Percentiles rank a stretch among this genome's conserved stretches.
Evolutionary conservation across 2,113 vertebrate genomes (phyloP).

Genomic region (Gadus macrocephalus): DNA sequence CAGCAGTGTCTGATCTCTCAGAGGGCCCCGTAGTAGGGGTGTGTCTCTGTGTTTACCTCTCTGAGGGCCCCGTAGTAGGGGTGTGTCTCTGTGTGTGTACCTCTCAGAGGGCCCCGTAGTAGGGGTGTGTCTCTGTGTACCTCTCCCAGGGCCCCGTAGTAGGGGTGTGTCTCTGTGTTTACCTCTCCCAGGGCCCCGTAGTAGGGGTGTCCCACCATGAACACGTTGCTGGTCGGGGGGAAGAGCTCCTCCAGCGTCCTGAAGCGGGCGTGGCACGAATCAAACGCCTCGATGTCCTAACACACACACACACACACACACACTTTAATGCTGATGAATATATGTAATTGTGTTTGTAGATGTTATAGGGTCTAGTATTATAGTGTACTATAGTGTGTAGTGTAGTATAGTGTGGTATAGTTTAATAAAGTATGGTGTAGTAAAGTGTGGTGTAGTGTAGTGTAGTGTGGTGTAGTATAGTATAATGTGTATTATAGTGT

Average conservation of each 20-base stretch:
- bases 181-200: constrained; percentile 34
- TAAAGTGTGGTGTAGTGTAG: background rate
- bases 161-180: no score
- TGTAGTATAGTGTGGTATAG: background rate
- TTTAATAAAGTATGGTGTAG: no score
- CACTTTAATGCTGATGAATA: no score
- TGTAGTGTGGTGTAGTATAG: background rate
- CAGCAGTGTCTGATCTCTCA: constrained; percentile 80
- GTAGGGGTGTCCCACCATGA: constrained; percentile 95
- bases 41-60: no score
- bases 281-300: constrained; percentile 89
- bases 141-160: no score
- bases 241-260: constrained; percentile 90
- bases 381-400: background rate
- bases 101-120: no score
- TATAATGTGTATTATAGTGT: background rate
- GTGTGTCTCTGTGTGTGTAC: no score
- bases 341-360: no score
- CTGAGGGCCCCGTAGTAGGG: no score
- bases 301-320: background rate
- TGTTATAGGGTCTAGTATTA: no score
- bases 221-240: constrained; percentile 80
- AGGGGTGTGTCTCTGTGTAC: no score
- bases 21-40: no score
- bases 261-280: constrained; percentile 79